Evolutionary conservation across 1,140 invertebrate genomes (phyloP), one percentile per base, ranked within the genome.

Genomic region (Choristoneura fumiferana): DNA sequence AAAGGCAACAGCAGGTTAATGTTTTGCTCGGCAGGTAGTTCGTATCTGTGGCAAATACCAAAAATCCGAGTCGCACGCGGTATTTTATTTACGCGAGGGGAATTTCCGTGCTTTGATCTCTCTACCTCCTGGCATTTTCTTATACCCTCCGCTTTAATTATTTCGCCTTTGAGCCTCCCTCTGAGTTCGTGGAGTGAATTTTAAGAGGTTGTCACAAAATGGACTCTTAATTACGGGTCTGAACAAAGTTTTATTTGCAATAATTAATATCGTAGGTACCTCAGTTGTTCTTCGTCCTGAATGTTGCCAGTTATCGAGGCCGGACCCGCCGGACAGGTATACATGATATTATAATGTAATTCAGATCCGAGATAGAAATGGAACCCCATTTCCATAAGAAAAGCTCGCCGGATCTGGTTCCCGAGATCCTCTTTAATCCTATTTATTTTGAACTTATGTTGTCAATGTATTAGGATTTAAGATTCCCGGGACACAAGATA

Each of bases 171-270:
- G 76, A 81, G 73, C 73, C 71, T 64, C 63, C 69, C 61, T 62
- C 53, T 35, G 49, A 58, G 63, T 62, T 74, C 75, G 75, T 70
- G 78, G 71, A 80, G 76, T 81, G 84, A 87, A 87, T 87, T 87
- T 85, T 83, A 87, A 87, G 78, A 84, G 79, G 71, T 71, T 78
- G 76, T 76, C 74, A 69, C 76, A 76, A 82, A 87, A 87, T 83
- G 79, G 75, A 82, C 82, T 83, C 79, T 81, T 87, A 87, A 85
- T 87, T 87, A 84, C 75, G 67, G 65, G 43, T 69, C 18, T 8
- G 56, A 61, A 62, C 75, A 69, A 60, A 70, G 65, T 80, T 78
- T 78, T 79, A 79, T 84, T 84, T 84, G 78, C 75, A 71, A 81
- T 81, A 83, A 82, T 84, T 84, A 81, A 81, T 81, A 79, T 6